phyloP scores from a whole-genome alignment of 1,140 invertebrate species.

The Neodiprion lecontei region DNA sequence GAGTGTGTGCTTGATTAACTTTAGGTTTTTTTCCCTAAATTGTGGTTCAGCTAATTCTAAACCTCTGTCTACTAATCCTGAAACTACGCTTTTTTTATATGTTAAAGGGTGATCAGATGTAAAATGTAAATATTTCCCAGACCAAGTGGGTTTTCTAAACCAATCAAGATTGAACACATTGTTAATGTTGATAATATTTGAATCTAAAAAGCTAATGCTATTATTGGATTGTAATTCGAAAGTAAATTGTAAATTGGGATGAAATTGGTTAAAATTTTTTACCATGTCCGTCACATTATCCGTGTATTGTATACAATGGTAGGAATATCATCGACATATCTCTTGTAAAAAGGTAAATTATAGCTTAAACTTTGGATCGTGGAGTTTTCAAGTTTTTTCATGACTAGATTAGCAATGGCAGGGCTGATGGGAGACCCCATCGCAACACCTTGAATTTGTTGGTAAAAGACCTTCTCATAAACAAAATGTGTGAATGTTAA shows the following conservation, averaged over 20 bases:
- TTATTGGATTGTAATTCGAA: slow-evolving; percentile 27
- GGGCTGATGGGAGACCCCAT: slow-evolving; percentile 31
- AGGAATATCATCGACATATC: neutral
- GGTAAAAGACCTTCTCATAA: slow-evolving; percentile 19
- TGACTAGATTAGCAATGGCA: slow-evolving; percentile 25
- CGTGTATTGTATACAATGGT: neutral
- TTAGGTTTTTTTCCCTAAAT: slow-evolving; percentile 4
- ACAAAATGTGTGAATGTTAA: slow-evolving; percentile 18
- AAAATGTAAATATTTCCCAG: slow-evolving; percentile 15
- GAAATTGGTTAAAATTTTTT: slow-evolving; percentile 3
- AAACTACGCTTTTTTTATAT: slow-evolving; percentile 8
- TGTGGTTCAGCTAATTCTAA: slow-evolving; percentile 6
- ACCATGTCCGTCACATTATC: neutral
- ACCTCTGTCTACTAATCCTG: slow-evolving; percentile 8
- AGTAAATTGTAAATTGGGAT: slow-evolving; percentile 16
- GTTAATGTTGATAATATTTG: slow-evolving; percentile 6
- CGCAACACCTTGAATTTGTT: slow-evolving; percentile 25
- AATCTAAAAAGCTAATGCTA: slow-evolving; percentile 30
- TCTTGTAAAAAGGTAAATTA: neutral
- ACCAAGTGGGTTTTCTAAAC: slow-evolving; percentile 23
- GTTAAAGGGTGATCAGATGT: slow-evolving; percentile 10
- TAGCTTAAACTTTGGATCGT: neutral
- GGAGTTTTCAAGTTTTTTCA: slow-evolving; percentile 21
- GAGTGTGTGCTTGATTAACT: slow-evolving; percentile 7
- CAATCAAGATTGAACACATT: slow-evolving; percentile 16